Conservation (phyloP, 2,113 vertebrate genomes). For the Pithys albifrons region DNA sequence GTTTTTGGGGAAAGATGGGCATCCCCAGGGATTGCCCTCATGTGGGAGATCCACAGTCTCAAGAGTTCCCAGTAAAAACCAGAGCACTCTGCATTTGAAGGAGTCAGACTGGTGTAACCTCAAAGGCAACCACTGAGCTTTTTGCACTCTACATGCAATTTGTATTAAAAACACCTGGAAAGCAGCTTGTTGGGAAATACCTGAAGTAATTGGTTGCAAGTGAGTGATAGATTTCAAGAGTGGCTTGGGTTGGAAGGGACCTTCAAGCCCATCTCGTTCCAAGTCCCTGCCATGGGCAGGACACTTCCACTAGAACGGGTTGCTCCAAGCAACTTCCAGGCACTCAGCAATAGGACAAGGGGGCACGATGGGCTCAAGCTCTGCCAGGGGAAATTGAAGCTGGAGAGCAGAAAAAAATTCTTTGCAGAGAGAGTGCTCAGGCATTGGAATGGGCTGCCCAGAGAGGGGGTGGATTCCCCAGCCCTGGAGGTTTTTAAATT, state of each 20-base stretch:
- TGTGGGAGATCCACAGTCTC: not conserved
- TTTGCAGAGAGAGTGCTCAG: no score
- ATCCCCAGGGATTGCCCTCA: not conserved
- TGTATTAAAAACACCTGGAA: not conserved
- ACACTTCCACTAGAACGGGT: not conserved
- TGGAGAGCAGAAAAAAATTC: no score
- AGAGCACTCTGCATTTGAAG: not conserved
- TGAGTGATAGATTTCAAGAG: not conserved
- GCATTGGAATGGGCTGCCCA: no score
- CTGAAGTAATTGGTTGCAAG: not conserved
- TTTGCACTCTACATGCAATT: not conserved
- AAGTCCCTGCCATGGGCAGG: not conserved
- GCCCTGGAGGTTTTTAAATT: no score
- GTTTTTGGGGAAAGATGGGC: not conserved
- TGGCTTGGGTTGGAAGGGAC: not conserved
- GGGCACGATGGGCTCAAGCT: no score
- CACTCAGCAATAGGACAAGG: no score
- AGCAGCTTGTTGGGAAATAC: not conserved
- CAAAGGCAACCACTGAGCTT: not conserved
- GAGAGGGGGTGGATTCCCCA: no score
- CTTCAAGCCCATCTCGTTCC: not conserved
- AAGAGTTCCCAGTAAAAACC: not conserved
- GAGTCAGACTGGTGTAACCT: accelerated
- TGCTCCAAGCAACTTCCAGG: not conserved
- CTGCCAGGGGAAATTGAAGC: no score